These are phyloP conservation scores for Spinibarbus caldwelli DNA, from an alignment of 2,797 vertebrate genomes.

Conservation along the genomic window DNA sequence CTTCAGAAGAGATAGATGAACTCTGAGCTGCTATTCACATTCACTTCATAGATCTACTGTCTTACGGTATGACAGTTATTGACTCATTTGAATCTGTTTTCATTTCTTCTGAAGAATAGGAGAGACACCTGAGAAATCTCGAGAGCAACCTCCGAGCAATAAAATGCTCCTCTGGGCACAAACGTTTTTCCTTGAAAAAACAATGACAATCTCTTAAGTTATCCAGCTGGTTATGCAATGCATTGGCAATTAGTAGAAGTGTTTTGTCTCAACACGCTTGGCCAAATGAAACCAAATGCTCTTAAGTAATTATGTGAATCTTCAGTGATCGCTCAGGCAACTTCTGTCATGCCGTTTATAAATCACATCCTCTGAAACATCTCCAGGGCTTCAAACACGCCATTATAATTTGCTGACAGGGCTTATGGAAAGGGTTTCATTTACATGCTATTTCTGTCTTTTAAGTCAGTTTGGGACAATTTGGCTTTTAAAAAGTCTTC, in stretches of 20 bases:
- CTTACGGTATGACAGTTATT: background rate
- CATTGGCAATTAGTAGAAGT: background rate
- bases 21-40: background rate
- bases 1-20: background rate
- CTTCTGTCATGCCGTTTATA: conserved; percentile 56
- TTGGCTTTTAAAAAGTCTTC: background rate
- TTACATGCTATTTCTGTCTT: background rate
- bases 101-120: background rate
- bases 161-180: conserved; percentile 7
- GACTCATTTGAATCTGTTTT: background rate
- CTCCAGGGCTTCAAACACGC: conserved; percentile 69
- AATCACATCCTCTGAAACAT: conserved; percentile 68
- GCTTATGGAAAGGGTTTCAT: background rate
- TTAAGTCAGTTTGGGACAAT: conserved; percentile 1
- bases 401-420: conserved; percentile 71
- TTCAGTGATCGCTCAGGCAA: conserved; percentile 57
- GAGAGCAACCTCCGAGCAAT: background rate
- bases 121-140: background rate
- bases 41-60: background rate
- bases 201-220: background rate
- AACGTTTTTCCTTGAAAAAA: background rate
- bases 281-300: conserved; percentile 12
- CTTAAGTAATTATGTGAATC: conserved; percentile 5
- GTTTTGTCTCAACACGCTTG: conserved; percentile 28
- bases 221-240: conserved; percentile 10